A percentile compares a stretch with the other conserved stretches of the same genome.
phyloP scores from a whole-genome alignment of 2,113 vertebrate species.

The Peucedramus taeniatus region DNA sequence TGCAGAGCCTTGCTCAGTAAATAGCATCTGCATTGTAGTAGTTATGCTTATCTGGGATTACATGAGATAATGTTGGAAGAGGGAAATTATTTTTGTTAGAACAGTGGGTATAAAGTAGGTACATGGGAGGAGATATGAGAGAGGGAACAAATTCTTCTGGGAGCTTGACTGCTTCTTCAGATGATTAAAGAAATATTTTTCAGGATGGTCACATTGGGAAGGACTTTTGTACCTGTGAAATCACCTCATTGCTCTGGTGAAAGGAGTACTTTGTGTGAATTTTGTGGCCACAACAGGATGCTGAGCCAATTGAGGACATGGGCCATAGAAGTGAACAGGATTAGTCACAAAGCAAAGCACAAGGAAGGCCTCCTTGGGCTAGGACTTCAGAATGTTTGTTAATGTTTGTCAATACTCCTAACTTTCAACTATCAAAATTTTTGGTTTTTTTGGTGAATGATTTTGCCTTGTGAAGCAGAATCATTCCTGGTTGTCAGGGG shows the following conservation, averaged over 20 bases:
- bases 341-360: background rate
- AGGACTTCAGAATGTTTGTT: background rate
- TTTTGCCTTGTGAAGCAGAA: background rate
- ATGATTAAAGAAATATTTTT: background rate
- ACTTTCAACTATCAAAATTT: background rate
- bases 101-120: rapidly evolving
- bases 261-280: background rate
- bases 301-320: rapidly evolving
- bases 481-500: background rate
- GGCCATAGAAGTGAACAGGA: background rate
- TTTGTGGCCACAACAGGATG: background rate
- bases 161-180: background rate
- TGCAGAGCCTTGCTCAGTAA: background rate
- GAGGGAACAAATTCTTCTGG: background rate
- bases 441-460: background rate
- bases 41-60: background rate
- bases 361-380: rapidly evolving
- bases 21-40: background rate
- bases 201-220: background rate
- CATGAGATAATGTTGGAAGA: background rate
- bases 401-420: background rate
- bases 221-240: background rate
- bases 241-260: background rate
- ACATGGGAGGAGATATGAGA: background rate
- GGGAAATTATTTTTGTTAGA: background rate